Percentiles rank a stretch among this genome's conserved stretches.
Evolutionary conservation across 2,888 invertebrate species (phyloP).

Genomic region (Pedicia rivosa): DNA sequence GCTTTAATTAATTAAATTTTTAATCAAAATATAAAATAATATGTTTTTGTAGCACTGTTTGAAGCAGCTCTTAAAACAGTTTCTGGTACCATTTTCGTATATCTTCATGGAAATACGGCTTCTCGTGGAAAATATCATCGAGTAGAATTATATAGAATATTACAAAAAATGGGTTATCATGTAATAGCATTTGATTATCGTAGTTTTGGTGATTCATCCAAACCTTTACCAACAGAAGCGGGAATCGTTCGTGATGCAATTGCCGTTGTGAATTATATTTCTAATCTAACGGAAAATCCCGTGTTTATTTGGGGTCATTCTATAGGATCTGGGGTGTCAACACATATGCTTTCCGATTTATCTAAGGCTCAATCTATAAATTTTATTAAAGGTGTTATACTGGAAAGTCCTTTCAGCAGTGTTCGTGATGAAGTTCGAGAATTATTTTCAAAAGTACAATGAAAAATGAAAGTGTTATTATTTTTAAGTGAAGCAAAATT

Average conservation of each 20-base stretch:
- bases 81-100: slow-evolving; percentile 40
- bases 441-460: slow-evolving; percentile 65
- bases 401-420: slow-evolving; percentile 91
- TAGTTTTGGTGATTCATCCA: slow-evolving; percentile 68
- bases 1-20: no score
- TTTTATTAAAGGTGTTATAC: slow-evolving; percentile 52
- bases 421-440: slow-evolving; percentile 75
- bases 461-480: no score
- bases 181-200: slow-evolving; percentile 71
- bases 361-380: slow-evolving; percentile 34
- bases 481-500: background rate
- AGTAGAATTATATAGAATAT: slow-evolving; percentile 54
- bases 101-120: slow-evolving; percentile 62
- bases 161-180: slow-evolving; percentile 53
- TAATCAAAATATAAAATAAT: no score
- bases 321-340: slow-evolving; percentile 65
- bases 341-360: slow-evolving; percentile 46
- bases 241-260: slow-evolving; percentile 74
- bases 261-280: slow-evolving; percentile 62
- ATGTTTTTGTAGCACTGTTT: no score
- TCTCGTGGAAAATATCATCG: slow-evolving; percentile 55
- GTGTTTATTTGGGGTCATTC: slow-evolving; percentile 94
- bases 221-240: slow-evolving; percentile 50
- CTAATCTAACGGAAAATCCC: slow-evolving; percentile 37
- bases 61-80: no score